Evolutionary conservation across 2,113 vertebrate species (phyloP), one percentile per base, ranked within the genome.

Genomic region (Upupa epops): DNA sequence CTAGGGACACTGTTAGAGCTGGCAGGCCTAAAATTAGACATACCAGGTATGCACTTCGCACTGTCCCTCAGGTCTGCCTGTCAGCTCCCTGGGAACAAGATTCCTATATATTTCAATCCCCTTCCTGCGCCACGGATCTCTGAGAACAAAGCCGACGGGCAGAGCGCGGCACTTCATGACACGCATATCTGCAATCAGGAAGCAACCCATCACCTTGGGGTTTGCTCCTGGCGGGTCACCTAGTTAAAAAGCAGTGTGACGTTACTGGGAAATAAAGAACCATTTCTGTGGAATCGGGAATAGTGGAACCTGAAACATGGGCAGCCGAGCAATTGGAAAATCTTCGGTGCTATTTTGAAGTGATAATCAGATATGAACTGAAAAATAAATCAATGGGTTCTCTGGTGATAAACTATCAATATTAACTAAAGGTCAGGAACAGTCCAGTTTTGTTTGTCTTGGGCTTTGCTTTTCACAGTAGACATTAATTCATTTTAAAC

Each of bases 11-110:
- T 95, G 96, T 90, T 94, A 96, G 82, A 77, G 85, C 86, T 97
- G 96, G 94, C 92, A 96, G 94, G 90, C 92, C 95, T 96, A 96
- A 95, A 96, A 97, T 97, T 95, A 96, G 92, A 95, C 93, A 64
- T 90, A 92, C 93, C 94, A 96, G 96, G 96, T 96, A 96, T 71
- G 71, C 74, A 89, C 93, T 96, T 91, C 64, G 5, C 64, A 19
- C 25, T 52, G 90, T 97, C 96, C 95, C 96, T 89, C 55, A 93
- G 93, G 96, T 87, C 95, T 92, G 94, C 92, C 96, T 96, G 96
- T 96, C 95, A 96, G 94, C 89, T 94, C 72, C 89, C 80, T 48
- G 92, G 94, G 95, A 96, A 96, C 80, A 66, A 69, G 89, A 95
- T 49, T 96, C 95, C 94, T 94, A 94, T 72, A 73, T 84, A 83